phyloP scores from a whole-genome alignment of 2,797 vertebrate species.

The Gallinago stenura region DNA sequence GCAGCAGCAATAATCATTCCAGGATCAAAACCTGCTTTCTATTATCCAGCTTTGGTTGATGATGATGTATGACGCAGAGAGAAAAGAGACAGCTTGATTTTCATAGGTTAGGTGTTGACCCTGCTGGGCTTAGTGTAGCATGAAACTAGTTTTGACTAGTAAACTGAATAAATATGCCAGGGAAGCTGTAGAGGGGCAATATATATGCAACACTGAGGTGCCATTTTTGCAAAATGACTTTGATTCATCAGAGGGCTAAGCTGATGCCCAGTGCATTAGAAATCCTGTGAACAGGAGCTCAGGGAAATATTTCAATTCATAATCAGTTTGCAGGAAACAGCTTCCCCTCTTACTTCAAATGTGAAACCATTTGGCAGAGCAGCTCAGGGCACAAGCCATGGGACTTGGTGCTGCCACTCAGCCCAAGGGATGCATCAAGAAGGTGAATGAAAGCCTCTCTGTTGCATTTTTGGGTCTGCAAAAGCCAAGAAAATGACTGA shows the following conservation, averaged over 20 bases:
- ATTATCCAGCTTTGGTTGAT: constrained; percentile 66
- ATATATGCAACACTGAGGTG: constrained; percentile 72
- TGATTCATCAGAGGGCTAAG: constrained; percentile 67
- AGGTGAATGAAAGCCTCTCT: not conserved
- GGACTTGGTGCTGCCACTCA: not conserved
- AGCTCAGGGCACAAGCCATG: not conserved
- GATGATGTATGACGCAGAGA: constrained; percentile 72
- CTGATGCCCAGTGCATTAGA: constrained; percentile 42
- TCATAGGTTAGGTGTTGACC: constrained; percentile 75
- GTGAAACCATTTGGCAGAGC: constrained; percentile 28
- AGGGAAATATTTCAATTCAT: constrained; percentile 52
- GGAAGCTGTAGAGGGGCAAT: constrained; percentile 53
- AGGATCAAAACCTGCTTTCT: constrained; percentile 55
- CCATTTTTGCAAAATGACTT: constrained; percentile 65
- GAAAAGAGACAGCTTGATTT: constrained; percentile 74
- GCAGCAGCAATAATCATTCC: constrained; percentile 23
- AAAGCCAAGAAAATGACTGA: not conserved
- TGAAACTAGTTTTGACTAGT: constrained; percentile 79
- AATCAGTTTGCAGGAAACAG: not conserved
- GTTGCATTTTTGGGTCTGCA: not conserved
- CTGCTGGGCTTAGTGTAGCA: constrained; percentile 79
- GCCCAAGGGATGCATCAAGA: not conserved
- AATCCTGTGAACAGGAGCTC: constrained; percentile 42
- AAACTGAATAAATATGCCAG: constrained; percentile 76
- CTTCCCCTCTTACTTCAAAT: not conserved